These are phyloP conservation scores for Drosophila littoralis DNA, from an alignment of 1,140 invertebrate genomes.

Conservation along the genomic window DNA sequence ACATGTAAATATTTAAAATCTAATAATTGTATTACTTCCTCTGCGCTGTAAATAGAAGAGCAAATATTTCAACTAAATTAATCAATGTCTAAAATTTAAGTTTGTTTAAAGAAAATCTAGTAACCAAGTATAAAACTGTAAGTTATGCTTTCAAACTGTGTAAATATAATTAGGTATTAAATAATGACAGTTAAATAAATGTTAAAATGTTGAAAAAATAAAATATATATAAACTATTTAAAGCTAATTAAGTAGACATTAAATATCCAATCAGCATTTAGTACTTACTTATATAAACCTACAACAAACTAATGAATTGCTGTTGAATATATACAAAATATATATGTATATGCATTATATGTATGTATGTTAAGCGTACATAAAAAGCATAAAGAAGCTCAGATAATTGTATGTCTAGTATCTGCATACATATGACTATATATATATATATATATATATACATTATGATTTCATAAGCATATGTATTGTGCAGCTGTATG, in stretches of 20 bases:
- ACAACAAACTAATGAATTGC: conserved; percentile 40
- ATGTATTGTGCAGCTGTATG: conserved; percentile 49
- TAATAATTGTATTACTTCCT: conserved; percentile 17
- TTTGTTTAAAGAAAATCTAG: neutral
- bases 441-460: conserved; percentile 22
- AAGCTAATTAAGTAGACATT: conserved; percentile 34
- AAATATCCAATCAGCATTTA: conserved; percentile 28
- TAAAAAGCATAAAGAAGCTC: conserved; percentile 67
- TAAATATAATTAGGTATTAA: conserved; percentile 59
- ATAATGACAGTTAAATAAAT: conserved; percentile 53
- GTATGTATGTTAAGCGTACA: conserved; percentile 30
- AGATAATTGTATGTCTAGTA: conserved; percentile 26
- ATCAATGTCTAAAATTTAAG: neutral
- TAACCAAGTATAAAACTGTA: conserved; percentile 7
- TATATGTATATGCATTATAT: conserved; percentile 19
- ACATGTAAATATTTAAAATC: conserved; percentile 43
- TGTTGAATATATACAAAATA: conserved; percentile 42
- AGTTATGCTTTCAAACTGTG: conserved; percentile 36
- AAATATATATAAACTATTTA: conserved; percentile 57
- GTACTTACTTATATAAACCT: conserved; percentile 20
- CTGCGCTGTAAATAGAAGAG: conserved; percentile 50
- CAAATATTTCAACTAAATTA: conserved; percentile 22
- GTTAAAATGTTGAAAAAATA: conserved; percentile 67
- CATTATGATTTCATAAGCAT: conserved; percentile 48
- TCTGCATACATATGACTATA: conserved; percentile 6